A percentile compares a stretch with the other conserved stretches of the same genome.
phyloP scores from a whole-genome alignment of 2,113 vertebrate species.

The Euleptes europaea region DNA sequence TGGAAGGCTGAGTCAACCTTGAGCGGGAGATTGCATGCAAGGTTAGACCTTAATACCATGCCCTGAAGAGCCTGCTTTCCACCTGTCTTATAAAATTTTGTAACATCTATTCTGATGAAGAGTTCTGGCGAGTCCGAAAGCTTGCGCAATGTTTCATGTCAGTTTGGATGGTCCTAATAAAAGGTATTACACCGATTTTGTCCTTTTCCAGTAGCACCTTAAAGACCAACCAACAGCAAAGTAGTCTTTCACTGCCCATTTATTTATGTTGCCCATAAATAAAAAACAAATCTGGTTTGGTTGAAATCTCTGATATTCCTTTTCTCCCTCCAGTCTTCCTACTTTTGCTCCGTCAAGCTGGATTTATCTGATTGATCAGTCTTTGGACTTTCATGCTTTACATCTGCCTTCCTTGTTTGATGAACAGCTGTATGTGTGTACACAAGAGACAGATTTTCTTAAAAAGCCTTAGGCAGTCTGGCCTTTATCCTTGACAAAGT shows the following conservation, averaged over 20 bases:
- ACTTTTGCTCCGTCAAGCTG: not conserved
- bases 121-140: no score
- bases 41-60: no score
- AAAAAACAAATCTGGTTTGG: not conserved
- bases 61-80: no score
- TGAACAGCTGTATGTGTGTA: not conserved
- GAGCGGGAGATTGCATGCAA: no score
- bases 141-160: no score
- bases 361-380: not conserved
- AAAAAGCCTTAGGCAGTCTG: not conserved
- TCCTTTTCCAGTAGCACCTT: no score
- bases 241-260: not conserved
- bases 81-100: no score
- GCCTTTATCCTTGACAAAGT: not conserved
- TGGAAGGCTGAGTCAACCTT: no score
- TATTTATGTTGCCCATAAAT: not conserved
- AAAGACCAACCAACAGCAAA: not conserved
- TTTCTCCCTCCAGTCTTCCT: not conserved
- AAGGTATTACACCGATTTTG: no score
- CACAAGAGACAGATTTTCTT: not conserved
- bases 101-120: no score
- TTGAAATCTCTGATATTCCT: not conserved
- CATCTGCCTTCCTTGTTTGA: not conserved
- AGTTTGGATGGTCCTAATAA: no score
- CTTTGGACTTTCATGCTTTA: not conserved